These are phyloP conservation scores for Puntigrus tetrazona DNA, from an alignment of 2,113 vertebrate genomes.

Conservation along the genomic window DNA sequence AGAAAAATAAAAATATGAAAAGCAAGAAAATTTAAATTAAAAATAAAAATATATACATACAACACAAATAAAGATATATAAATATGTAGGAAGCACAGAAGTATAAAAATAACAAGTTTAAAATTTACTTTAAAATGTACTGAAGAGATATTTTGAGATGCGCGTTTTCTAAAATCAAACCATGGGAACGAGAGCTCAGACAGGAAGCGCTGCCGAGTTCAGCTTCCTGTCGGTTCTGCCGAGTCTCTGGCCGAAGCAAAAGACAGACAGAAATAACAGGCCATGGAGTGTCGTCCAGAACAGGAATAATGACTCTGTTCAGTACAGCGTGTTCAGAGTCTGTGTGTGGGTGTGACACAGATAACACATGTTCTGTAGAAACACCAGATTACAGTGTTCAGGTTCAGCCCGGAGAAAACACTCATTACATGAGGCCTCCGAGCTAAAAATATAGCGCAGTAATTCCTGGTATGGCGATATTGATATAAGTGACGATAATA, in stretches of 20 bases:
- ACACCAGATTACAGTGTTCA: slow-evolving; percentile 28
- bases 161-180: neutral
- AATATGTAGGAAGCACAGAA: too few species aligned
- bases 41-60: too few species aligned
- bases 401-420: slow-evolving; percentile 9
- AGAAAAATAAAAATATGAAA: too few species aligned
- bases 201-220: slow-evolving; percentile 1
- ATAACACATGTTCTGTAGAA: slow-evolving; percentile 67
- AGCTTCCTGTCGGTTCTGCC: slow-evolving; percentile 6
- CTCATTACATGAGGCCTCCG: neutral
- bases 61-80: too few species aligned
- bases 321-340: slow-evolving; percentile 60
- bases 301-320: neutral
- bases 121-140: too few species aligned
- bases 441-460: neutral
- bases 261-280: neutral
- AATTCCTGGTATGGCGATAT: too few species aligned
- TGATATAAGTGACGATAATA: too few species aligned
- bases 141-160: neutral
- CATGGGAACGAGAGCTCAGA: neutral
- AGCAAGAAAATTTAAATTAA: too few species aligned
- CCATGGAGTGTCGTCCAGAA: neutral
- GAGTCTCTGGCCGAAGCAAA: neutral
- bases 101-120: too few species aligned
- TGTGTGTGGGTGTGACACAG: slow-evolving; percentile 58